Base-by-base conservation (phyloP, 2,888 invertebrate genomes). In the Epinotia bilunana region DNA sequence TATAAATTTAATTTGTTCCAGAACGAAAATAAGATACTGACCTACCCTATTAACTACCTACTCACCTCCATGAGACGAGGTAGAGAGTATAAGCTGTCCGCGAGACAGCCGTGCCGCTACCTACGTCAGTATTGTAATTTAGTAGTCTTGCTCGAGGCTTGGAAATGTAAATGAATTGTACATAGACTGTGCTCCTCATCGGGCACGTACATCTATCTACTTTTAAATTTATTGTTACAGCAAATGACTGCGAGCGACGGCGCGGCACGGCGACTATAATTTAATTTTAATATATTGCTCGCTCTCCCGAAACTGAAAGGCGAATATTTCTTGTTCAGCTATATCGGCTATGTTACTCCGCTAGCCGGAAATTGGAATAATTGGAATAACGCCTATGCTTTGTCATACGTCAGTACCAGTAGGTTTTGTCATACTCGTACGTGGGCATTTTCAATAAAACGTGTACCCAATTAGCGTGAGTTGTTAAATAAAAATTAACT, bases 211-310 rank as follows among this genome's bases (percentile, higher is more conserved):
- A 71, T 70, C 70, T 60, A 75, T 64, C 64, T 28, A 64, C 53
- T 60, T 74, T 64, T 58, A 65, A 75, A 75, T 72, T 71, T 75
- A 75, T 75, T 71, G 65, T 71, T 65, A 55, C 53, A 72, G 65
- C 53, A 61, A 75, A 75, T 75, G 75, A 75, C 71, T 75, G 71
- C 71, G 71, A 72, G 71, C 75, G 71, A 71, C 61, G 71, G 71
- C 60, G 53, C 65, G 74, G 71, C 75, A 75, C 75, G 71, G 65
- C 71, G 60, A 65, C 75, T 67, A 75, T 71, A 75, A 75, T 75
- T 75, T 75, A 75, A 75, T 75, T 72, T 75, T 72, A 75, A 75
- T 72, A 75, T 75, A 75, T 75, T 61, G 75, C 71, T 46, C 64
- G 61, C 57, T 57, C 71, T 60, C 43, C 75, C 65, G 53, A 75